These are phyloP conservation scores for Ips nitidus DNA, from an alignment of 1,140 invertebrate genomes.

Conservation along the genomic window DNA sequence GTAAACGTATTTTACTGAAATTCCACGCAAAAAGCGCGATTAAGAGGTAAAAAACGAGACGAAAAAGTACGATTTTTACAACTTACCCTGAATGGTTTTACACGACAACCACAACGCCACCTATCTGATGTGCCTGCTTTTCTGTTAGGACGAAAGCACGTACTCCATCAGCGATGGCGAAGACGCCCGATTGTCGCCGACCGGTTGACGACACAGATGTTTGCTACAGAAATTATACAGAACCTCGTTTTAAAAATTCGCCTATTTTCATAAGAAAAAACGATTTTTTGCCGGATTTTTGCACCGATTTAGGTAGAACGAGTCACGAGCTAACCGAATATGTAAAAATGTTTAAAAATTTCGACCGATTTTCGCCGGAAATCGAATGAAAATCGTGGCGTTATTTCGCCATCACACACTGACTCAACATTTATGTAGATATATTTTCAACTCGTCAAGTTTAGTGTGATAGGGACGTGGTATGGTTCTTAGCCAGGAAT, in stretches of 20 bases:
- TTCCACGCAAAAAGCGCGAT: conserved; percentile 30
- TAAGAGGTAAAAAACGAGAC: conserved; percentile 39
- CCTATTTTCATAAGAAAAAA: conserved; percentile 28
- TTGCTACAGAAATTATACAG: conserved; percentile 39
- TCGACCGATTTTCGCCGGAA: conserved; percentile 33
- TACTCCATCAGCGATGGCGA: conserved; percentile 45
- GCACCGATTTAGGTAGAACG: conserved; percentile 34
- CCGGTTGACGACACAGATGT: conserved; percentile 42
- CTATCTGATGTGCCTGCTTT: conserved; percentile 48
- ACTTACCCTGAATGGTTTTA: conserved; percentile 46
- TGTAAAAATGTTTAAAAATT: conserved; percentile 45
- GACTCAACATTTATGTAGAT: conserved; percentile 46
- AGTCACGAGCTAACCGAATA: conserved; percentile 36
- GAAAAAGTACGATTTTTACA: conserved; percentile 48
- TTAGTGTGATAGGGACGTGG: conserved; percentile 47
- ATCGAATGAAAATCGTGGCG: conserved; percentile 27
- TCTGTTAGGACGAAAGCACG: conserved; percentile 49
- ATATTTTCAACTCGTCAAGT: conserved; percentile 48
- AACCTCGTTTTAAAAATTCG: conserved; percentile 25
- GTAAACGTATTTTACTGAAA: conserved; percentile 30
- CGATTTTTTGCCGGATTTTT: conserved; percentile 38
- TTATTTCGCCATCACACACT: conserved; percentile 37
- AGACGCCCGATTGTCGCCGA: conserved; percentile 40
- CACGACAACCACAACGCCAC: conserved; percentile 46
- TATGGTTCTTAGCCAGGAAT: conserved; percentile 51